A percentile compares a stretch with the other conserved stretches of the same genome.
Conservation (phyloP, 2,888 invertebrate genomes). For the Dolichopus griseipennis region DNA sequence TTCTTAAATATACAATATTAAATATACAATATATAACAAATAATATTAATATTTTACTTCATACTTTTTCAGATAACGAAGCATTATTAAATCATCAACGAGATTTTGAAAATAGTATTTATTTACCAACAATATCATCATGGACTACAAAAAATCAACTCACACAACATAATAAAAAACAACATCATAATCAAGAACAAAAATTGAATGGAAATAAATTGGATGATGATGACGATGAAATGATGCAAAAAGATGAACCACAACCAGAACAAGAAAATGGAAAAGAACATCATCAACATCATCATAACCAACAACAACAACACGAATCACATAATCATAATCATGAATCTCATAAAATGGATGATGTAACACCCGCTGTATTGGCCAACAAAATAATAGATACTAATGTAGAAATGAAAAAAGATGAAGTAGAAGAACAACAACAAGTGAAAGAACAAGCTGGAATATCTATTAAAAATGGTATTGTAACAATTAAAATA, state of each 20-base stretch:
- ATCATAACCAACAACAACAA: constrained; percentile 13
- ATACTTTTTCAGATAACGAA: neutral
- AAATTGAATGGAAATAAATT: constrained; percentile 23
- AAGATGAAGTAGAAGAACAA: constrained; percentile 17
- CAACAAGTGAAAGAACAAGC: constrained; percentile 36
- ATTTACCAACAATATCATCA: neutral
- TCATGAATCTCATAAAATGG: constrained; percentile 25
- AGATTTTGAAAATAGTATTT: neutral
- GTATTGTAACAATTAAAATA: constrained; percentile 58
- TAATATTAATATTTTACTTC: neutral
- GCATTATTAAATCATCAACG: neutral
- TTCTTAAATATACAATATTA: no score
- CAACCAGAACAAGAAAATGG: no score
- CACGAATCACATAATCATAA: constrained; percentile 1
- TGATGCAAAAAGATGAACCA: no score
- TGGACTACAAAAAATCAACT: neutral
- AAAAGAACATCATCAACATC: constrained; percentile 17
- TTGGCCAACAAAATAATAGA: constrained; percentile 21
- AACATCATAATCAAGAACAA: neutral
- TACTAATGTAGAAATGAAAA: constrained; percentile 37
- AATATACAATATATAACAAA: no score
- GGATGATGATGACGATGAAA: constrained; percentile 12
- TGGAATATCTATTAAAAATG: constrained; percentile 50
- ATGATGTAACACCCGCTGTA: neutral
- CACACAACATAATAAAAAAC: constrained; percentile 12